Evolutionary conservation across 2,797 vertebrate genomes (phyloP).

Genomic region (Todus mexicanus): DNA sequence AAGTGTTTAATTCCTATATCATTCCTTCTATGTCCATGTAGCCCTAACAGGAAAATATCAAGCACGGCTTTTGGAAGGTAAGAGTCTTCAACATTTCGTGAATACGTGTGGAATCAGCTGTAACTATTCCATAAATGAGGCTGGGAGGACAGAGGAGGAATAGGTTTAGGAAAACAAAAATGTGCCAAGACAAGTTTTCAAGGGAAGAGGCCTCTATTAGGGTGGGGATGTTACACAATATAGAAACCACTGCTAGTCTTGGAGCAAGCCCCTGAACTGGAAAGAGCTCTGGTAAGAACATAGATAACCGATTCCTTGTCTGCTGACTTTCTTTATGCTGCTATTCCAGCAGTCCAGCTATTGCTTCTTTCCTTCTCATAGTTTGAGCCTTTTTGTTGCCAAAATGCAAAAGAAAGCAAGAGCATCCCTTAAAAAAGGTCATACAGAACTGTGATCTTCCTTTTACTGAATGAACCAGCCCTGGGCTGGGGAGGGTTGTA

Average conservation of each 20-base stretch:
- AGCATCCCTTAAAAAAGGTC: background rate
- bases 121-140: background rate
- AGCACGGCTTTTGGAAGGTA: conserved; percentile 98
- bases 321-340: background rate
- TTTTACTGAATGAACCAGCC: background rate
- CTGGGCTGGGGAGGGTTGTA: background rate
- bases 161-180: background rate
- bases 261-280: background rate
- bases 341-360: background rate
- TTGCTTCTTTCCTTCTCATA: background rate
- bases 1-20: background rate
- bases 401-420: background rate
- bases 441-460: background rate
- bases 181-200: background rate
- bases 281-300: background rate
- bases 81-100: conserved; percentile 7
- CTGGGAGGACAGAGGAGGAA: background rate
- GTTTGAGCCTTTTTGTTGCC: background rate
- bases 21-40: conserved; percentile 61
- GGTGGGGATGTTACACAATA: background rate
- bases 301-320: background rate
- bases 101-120: background rate
- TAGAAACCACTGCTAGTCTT: background rate
- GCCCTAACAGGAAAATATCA: conserved; percentile 94
- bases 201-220: background rate